Conservation (phyloP, 2,113 vertebrate genomes). For the Kryptolebias marmoratus region DNA sequence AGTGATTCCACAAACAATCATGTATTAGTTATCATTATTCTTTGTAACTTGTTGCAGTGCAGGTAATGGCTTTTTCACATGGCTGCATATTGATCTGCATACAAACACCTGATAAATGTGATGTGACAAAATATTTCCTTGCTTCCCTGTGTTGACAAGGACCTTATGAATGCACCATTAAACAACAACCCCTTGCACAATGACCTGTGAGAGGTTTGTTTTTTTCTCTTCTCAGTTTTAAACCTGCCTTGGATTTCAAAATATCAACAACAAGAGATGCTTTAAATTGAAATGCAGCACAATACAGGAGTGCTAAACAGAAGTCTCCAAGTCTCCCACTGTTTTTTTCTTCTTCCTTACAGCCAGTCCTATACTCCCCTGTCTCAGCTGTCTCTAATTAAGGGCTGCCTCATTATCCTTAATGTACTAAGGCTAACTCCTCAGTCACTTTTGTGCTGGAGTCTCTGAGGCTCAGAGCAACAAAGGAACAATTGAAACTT, state of each 20-base stretch:
- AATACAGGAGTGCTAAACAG: slow-evolving; percentile 19
- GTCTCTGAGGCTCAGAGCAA: slow-evolving; percentile 21
- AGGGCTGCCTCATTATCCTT: slow-evolving; percentile 48
- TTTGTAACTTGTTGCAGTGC: neutral
- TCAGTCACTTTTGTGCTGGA: slow-evolving; percentile 2
- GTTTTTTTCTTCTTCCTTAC: slow-evolving; percentile 31
- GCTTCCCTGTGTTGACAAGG: slow-evolving; percentile 27
- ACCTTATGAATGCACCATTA: slow-evolving; percentile 44
- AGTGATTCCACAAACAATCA: neutral
- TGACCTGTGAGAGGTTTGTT: slow-evolving; percentile 17
- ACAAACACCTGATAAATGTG: slow-evolving; percentile 12
- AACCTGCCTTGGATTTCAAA: slow-evolving; percentile 8
- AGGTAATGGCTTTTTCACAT: slow-evolving; percentile 7
- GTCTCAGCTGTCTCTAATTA: slow-evolving; percentile 55
- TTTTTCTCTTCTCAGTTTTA: slow-evolving; percentile 1
- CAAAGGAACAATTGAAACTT: neutral
- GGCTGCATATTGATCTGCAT: slow-evolving; percentile 9
- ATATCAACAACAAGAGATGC: slow-evolving; percentile 6
- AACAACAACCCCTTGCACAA: slow-evolving; percentile 32
- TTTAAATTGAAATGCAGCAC: slow-evolving; percentile 33
- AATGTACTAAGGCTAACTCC: slow-evolving; percentile 21
- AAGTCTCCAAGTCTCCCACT: slow-evolving; percentile 28
- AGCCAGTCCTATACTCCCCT: slow-evolving; percentile 25
- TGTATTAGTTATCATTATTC: neutral
- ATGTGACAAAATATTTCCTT: neutral